Conservation (phyloP, 2,888 invertebrate genomes). For the Cactoblastis cactorum region DNA sequence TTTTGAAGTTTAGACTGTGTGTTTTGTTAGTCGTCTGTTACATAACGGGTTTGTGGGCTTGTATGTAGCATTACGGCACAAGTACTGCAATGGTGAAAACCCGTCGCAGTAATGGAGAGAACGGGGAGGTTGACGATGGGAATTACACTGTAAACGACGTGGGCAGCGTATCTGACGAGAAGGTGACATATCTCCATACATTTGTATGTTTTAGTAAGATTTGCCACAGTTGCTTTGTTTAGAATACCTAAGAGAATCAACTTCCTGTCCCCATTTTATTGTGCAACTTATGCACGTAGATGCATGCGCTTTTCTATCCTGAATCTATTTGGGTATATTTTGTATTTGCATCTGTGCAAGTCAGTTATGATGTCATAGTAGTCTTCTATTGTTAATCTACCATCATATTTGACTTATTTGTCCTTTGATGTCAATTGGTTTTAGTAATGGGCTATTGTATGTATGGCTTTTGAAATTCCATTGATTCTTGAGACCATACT, state of each 20-base stretch:
- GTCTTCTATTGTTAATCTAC: not conserved
- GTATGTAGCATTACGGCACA: slow-evolving; percentile 54
- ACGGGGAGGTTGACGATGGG: slow-evolving; percentile 73
- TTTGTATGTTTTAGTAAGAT: slow-evolving; percentile 39
- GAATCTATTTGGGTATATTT: not conserved
- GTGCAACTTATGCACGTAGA: slow-evolving; percentile 43
- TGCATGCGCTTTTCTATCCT: slow-evolving; percentile 55
- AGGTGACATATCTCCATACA: slow-evolving; percentile 62
- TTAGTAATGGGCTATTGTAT: not conserved
- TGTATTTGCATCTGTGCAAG: not conserved
- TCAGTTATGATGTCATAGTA: not conserved
- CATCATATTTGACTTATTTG: slow-evolving; percentile 7
- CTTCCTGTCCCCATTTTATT: slow-evolving; percentile 57
- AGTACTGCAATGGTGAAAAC: slow-evolving; percentile 76
- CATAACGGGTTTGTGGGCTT: slow-evolving; percentile 50
- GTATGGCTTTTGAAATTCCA: not conserved
- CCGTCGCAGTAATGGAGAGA: slow-evolving; percentile 77
- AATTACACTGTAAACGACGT: slow-evolving; percentile 70
- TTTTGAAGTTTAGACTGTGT: slow-evolving; percentile 44
- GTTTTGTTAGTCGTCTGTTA: slow-evolving; percentile 46
- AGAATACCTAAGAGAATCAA: slow-evolving; percentile 39
- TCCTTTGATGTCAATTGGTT: slow-evolving; percentile 3
- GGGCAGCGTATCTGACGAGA: slow-evolving; percentile 72
- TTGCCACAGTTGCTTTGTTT: slow-evolving; percentile 44
- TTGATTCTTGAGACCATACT: not conserved